A percentile compares a stretch with the other conserved stretches of the same genome.
Conservation (phyloP, 30 jellyfish, hydroid and myxozoan species). For the Cassiopea xamachana region DNA sequence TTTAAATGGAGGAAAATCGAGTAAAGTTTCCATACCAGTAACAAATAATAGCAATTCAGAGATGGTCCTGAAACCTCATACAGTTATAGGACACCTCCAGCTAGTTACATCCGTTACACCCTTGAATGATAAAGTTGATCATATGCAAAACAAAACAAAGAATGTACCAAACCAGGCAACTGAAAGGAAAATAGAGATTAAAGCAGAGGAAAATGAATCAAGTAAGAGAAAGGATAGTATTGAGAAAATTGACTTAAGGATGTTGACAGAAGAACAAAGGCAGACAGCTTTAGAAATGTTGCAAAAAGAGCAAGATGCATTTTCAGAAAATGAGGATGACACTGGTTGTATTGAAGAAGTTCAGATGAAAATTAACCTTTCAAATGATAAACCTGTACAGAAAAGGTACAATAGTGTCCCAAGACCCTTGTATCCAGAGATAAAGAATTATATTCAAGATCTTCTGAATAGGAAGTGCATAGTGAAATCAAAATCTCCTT, state of each 20-base stretch:
- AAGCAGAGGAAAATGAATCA: not conserved
- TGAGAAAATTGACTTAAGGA: not conserved
- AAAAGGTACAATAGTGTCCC: slow-evolving; percentile 18
- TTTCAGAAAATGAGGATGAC: slow-evolving; percentile 28
- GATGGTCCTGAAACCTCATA: not conserved
- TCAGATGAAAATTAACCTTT: slow-evolving; percentile 20
- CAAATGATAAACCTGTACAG: slow-evolving; percentile 21
- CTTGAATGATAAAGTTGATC: not conserved
- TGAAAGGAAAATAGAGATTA: not conserved
- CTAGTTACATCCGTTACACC: not conserved
- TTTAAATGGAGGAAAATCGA: not conserved
- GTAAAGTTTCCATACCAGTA: not conserved
- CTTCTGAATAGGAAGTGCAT: slow-evolving; percentile 11
- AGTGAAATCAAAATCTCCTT: slow-evolving; percentile 10
- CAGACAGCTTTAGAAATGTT: not conserved
- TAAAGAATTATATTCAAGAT: slow-evolving; percentile 29
- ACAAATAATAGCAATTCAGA: not conserved
- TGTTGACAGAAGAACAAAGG: not conserved
- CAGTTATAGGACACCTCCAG: not conserved
- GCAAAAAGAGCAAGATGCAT: not conserved
- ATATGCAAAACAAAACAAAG: not conserved
- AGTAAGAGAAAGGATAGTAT: not conserved
- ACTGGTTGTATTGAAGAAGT: slow-evolving; percentile 30
- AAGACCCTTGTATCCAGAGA: slow-evolving; percentile 28
- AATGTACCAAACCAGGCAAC: not conserved